phyloP scores from a whole-genome alignment of 2,797 vertebrate species.

The Alcedo quadribrachys region DNA sequence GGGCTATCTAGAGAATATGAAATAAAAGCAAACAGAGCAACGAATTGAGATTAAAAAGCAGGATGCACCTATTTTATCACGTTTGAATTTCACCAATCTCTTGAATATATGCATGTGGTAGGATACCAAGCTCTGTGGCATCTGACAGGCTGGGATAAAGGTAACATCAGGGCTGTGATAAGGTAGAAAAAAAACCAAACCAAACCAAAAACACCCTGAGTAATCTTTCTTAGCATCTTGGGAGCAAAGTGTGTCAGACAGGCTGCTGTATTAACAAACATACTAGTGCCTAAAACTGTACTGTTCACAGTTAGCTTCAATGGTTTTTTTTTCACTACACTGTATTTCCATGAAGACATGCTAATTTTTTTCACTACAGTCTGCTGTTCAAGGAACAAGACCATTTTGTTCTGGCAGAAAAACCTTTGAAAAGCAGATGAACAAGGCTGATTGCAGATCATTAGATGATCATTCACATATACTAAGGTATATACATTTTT shows the following conservation, averaged over 20 bases:
- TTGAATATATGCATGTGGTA: background rate
- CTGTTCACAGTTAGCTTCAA: background rate
- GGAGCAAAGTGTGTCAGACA: background rate
- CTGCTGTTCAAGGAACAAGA: background rate
- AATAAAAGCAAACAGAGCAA: background rate
- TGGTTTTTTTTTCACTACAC: background rate
- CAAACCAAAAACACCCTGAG: background rate
- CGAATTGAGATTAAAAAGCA: background rate
- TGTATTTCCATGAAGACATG: background rate
- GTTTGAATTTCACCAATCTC: background rate
- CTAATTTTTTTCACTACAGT: background rate
- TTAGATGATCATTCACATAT: background rate
- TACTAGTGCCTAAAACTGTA: background rate
- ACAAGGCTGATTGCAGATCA: background rate
- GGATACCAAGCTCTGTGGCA: background rate
- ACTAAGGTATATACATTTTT: background rate
- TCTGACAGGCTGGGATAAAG: background rate
- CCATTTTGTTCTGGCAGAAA: background rate
- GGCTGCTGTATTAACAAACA: background rate
- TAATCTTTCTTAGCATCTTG: rapidly evolving
- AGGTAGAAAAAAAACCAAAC: background rate
- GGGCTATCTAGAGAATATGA: background rate
- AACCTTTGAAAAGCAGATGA: background rate
- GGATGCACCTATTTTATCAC: background rate
- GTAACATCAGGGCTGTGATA: background rate